Percentiles rank a stretch among this genome's conserved stretches.
Conservation (phyloP, 2,888 invertebrate genomes). For the Melanostoma scalare region DNA sequence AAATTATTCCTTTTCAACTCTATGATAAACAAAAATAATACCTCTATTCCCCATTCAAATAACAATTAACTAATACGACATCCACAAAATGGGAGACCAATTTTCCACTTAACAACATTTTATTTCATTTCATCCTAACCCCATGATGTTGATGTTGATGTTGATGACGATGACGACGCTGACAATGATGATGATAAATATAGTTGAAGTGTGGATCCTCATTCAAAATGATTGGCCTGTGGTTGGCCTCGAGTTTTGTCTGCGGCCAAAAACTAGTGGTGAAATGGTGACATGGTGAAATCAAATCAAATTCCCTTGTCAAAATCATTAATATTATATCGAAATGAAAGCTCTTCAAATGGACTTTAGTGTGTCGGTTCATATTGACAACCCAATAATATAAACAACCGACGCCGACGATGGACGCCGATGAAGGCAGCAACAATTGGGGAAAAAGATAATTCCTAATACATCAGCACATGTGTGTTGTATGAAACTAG, state of each 20-base stretch:
- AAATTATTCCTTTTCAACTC: conserved; percentile 13
- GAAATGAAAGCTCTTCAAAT: conserved; percentile 39
- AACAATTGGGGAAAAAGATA: conserved; percentile 10
- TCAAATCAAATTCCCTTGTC: conserved; percentile 68
- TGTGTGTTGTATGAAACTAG: background rate
- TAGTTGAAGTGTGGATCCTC: conserved; percentile 61
- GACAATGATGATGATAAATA: conserved; percentile 42
- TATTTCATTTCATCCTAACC: conserved; percentile 49
- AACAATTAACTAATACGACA: conserved; percentile 70
- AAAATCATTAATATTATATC: conserved; percentile 65
- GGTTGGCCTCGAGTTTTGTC: conserved; percentile 29
- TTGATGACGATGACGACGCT: conserved; percentile 17
- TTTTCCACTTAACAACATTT: conserved; percentile 71
- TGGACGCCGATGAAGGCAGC: background rate
- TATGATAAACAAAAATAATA: conserved; percentile 62
- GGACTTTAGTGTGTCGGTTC: conserved; percentile 6
- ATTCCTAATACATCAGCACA: conserved; percentile 11
- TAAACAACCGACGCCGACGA: background rate
- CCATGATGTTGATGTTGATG: conserved; percentile 4
- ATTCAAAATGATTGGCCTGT: conserved; percentile 45
- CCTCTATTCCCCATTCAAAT: conserved; percentile 55
- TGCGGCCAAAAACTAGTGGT: conserved; percentile 32
- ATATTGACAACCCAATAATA: conserved; percentile 40
- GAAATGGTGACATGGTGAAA: conserved; percentile 30
- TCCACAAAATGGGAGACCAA: conserved; percentile 64